Conservation (phyloP, 1,140 invertebrate genomes). For the Centruroides vittatus region DNA sequence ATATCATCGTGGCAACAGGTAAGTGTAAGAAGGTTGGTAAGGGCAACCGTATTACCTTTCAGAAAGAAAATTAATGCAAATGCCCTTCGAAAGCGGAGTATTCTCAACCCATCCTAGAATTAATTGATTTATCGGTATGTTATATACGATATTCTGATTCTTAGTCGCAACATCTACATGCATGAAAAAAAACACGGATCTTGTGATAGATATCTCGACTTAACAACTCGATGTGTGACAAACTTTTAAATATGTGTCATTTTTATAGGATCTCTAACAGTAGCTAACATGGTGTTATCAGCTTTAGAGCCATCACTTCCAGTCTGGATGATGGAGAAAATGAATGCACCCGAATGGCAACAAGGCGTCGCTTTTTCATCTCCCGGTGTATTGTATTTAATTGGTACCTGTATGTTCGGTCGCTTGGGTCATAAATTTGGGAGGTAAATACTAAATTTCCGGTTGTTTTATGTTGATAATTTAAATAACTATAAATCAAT, state of each 20-base stretch:
- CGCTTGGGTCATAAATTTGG: constrained; percentile 94
- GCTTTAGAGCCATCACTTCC: constrained; percentile 95
- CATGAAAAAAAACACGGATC: no score
- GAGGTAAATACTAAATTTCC: constrained; percentile 32
- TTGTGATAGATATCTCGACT: no score
- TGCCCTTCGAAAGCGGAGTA: no score
- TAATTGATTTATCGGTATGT: no score
- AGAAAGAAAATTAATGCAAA: no score
- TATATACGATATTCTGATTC: no score
- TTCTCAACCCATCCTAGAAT: no score
- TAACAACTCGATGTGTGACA: no score
- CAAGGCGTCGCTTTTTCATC: constrained; percentile 86
- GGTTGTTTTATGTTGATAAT: background rate
- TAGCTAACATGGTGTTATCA: constrained; percentile 96
- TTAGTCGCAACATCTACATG: no score
- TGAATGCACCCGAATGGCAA: constrained; percentile 81
- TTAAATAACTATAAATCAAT: background rate
- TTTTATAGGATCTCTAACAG: constrained; percentile 76
- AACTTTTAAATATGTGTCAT: no score
- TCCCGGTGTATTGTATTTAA: constrained; percentile 89
- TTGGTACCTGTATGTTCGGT: constrained; percentile 95
- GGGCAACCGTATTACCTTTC: no score
- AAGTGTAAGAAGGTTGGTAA: background rate
- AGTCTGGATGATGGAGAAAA: constrained; percentile 97
- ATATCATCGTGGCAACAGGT: constrained; percentile 63